Evolutionary conservation across 2,888 invertebrate species (phyloP).

Genomic region (Barypeithes pellucidus): DNA sequence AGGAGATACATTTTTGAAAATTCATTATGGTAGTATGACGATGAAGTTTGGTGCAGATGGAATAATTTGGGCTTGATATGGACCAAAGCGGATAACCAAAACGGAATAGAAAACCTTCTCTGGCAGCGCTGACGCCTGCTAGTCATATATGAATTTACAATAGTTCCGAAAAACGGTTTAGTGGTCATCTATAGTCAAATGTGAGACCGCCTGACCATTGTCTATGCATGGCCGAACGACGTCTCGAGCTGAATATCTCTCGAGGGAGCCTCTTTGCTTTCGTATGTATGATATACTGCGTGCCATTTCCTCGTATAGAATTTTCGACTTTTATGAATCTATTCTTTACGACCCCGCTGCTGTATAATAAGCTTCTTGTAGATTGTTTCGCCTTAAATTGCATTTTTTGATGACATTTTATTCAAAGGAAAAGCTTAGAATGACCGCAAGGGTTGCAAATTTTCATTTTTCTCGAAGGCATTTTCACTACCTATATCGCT

Average conservation of each 20-base stretch:
- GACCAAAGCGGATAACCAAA: slow-evolving; percentile 48
- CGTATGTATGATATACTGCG: slow-evolving; percentile 70
- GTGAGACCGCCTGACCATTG: slow-evolving; percentile 69
- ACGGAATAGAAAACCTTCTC: slow-evolving; percentile 56
- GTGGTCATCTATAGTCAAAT: slow-evolving; percentile 72
- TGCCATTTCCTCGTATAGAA: slow-evolving; percentile 66
- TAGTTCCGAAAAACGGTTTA: slow-evolving; percentile 68
- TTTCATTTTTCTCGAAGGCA: neutral
- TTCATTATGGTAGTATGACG: neutral
- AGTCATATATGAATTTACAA: slow-evolving; percentile 68
- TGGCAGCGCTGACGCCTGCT: slow-evolving; percentile 61
- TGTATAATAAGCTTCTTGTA: slow-evolving; percentile 49
- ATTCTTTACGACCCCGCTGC: slow-evolving; percentile 54
- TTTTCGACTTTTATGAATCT: slow-evolving; percentile 66
- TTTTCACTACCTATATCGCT: no score
- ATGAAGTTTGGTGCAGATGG: slow-evolving; percentile 42
- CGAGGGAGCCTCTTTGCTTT: slow-evolving; percentile 67
- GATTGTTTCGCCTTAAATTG: slow-evolving; percentile 51
- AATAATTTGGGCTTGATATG: slow-evolving; percentile 24
- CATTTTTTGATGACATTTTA: slow-evolving; percentile 51
- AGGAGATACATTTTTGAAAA: no score
- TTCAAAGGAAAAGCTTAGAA: slow-evolving; percentile 23
- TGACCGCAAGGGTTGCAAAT: slow-evolving; percentile 4
- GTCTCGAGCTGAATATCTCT: slow-evolving; percentile 67
- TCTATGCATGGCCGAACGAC: slow-evolving; percentile 68